These are phyloP conservation scores for Thrips palmi DNA, from an alignment of 1,140 invertebrate genomes.

Conservation along the genomic window DNA sequence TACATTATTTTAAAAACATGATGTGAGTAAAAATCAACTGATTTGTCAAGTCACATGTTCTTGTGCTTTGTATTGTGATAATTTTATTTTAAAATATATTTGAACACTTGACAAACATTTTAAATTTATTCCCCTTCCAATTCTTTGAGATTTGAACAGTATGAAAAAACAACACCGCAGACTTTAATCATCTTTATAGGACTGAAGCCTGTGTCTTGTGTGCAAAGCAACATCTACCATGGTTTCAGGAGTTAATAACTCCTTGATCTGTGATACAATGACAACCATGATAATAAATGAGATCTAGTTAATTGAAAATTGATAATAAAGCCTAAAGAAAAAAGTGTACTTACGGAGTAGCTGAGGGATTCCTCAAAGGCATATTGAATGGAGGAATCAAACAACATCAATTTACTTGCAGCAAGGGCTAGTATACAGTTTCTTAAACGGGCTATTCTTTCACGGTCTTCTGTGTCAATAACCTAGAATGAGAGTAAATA, in stretches of 20 bases:
- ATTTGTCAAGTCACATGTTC: too few species aligned
- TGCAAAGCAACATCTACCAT: constrained; percentile 67
- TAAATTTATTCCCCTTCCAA: too few species aligned
- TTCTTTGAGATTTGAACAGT: too few species aligned
- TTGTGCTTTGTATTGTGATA: too few species aligned
- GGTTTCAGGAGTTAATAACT: constrained; percentile 61
- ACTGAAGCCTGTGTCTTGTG: too few species aligned
- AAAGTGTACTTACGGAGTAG: constrained; percentile 37
- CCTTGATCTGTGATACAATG: constrained; percentile 30
- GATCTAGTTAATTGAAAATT: constrained; percentile 2
- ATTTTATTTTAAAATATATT: too few species aligned
- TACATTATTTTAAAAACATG: too few species aligned
- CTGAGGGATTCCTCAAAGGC: constrained; percentile 80
- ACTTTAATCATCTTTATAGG: too few species aligned
- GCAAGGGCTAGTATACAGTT: constrained; percentile 80
- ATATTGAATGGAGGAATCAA: constrained; percentile 79
- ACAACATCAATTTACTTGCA: constrained; percentile 71
- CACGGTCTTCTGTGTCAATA: constrained; percentile 47
- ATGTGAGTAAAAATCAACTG: too few species aligned
- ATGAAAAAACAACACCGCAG: too few species aligned
- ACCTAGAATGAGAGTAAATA: constrained; percentile 30
- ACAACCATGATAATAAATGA: not conserved
- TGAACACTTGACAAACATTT: too few species aligned
- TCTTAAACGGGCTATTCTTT: constrained; percentile 66
- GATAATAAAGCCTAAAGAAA: constrained; percentile 8